phyloP scores from a whole-genome alignment of 2,113 vertebrate genomes.

The Conger conger region DNA sequence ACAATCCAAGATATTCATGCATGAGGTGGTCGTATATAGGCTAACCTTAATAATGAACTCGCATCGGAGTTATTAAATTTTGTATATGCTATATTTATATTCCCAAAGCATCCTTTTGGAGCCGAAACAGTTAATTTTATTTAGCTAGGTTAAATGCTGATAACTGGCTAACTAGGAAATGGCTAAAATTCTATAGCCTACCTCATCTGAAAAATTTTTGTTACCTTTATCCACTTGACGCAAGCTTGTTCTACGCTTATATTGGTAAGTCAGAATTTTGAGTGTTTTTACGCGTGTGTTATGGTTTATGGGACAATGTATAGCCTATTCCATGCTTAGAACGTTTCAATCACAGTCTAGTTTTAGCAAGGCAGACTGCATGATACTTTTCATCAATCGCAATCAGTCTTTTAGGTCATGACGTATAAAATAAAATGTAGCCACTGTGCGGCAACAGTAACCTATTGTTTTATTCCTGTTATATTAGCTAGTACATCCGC shows the following conservation, averaged over 20 bases:
- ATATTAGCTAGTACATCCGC: neutral
- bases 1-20: neutral
- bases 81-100: neutral
- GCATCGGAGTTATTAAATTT: neutral
- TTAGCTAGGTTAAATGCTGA: neutral
- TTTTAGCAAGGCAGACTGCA: neutral
- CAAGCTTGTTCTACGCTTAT: neutral
- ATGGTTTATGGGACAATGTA: neutral
- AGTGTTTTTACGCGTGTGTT: neutral
- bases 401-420: neutral
- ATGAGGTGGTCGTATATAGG: too few species aligned
- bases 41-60: neutral
- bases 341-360: neutral
- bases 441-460: neutral
- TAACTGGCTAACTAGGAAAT: conserved; percentile 16
- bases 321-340: neutral
- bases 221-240: neutral
- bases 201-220: neutral
- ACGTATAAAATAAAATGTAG: neutral
- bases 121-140: conserved; percentile 12
- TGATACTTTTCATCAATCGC: neutral
- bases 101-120: neutral
- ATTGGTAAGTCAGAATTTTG: conserved; percentile 15
- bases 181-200: neutral
- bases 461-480: neutral